Percentiles rank a stretch among this genome's conserved stretches.
These are phyloP conservation scores for Drosophila equinoxialis DNA, from an alignment of 1,140 invertebrate genomes.

Conservation along the genomic window DNA sequence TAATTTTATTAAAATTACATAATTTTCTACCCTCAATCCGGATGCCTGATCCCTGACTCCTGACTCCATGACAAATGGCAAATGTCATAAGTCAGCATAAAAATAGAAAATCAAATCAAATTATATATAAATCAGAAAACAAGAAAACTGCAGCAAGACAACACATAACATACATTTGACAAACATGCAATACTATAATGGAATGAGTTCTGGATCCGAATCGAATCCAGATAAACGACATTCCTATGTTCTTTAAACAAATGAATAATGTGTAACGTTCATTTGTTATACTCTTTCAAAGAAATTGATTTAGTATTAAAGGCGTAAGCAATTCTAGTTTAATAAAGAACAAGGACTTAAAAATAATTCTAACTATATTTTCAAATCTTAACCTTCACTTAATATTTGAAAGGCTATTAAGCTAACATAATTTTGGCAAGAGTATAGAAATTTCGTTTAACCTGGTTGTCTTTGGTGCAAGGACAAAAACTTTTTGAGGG, in stretches of 20 bases:
- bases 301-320: background rate
- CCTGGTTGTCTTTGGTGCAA: background rate
- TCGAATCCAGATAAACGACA: background rate
- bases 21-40: too few species aligned
- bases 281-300: background rate
- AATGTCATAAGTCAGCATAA: constrained; percentile 58
- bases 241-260: background rate
- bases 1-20: constrained; percentile 63
- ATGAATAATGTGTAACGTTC: background rate
- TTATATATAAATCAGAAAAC: constrained; percentile 33
- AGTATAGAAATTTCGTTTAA: background rate
- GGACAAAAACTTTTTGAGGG: constrained; percentile 30
- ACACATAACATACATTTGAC: background rate
- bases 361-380: too few species aligned
- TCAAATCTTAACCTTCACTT: too few species aligned
- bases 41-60: background rate
- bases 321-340: too few species aligned
- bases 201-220: background rate
- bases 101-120: constrained; percentile 58
- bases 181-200: background rate
- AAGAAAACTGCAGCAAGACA: constrained; percentile 40
- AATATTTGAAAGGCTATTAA: too few species aligned
- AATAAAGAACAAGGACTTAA: too few species aligned
- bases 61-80: constrained; percentile 21
- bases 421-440: background rate